phyloP scores from a whole-genome alignment of 2,113 vertebrate species.

The Gorilla gorilla region DNA sequence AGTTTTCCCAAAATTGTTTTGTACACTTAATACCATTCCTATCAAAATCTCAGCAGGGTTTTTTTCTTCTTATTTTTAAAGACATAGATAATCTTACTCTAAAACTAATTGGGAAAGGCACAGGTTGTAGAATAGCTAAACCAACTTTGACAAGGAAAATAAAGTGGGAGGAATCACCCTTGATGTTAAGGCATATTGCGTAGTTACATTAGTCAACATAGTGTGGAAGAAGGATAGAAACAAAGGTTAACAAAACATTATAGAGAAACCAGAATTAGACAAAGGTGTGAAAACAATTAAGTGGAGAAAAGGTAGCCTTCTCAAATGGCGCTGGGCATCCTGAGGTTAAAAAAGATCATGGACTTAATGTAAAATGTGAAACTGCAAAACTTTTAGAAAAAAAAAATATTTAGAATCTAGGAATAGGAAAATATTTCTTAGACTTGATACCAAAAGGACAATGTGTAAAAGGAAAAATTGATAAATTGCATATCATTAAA shows the following conservation, averaged over 20 bases:
- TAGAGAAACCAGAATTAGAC: neutral
- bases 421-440: neutral
- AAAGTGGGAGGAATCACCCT: neutral
- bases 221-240: neutral
- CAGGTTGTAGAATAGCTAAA: neutral
- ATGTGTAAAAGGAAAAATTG: neutral
- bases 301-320: neutral
- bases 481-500: neutral
- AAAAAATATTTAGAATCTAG: neutral
- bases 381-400: neutral
- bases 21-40: neutral
- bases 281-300: neutral
- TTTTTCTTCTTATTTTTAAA: neutral
- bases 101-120: neutral
- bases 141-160: neutral
- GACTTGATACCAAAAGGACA: neutral
- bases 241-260: neutral
- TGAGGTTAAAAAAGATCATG: too few species aligned
- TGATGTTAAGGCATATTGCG: fast-evolving
- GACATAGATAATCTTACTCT: neutral
- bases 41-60: neutral
- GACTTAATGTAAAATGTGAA: neutral
- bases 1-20: neutral
- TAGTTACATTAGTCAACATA: fast-evolving
- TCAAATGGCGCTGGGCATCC: neutral